Evolutionary conservation across 2,797 vertebrate species (phyloP).

Genomic region (Notolabrus celidotus): DNA sequence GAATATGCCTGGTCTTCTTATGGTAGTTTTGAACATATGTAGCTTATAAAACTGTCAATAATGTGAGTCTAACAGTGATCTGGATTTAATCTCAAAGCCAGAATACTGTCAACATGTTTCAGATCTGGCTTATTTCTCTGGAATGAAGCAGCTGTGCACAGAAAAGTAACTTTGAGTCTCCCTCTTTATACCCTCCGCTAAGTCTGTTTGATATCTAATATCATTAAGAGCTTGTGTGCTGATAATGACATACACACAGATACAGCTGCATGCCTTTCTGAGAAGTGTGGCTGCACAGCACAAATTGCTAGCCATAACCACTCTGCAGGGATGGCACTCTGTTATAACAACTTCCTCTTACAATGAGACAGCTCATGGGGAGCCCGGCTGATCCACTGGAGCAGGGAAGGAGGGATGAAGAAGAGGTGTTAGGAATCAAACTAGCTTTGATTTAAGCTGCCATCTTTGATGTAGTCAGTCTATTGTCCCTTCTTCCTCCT

Average conservation of each 20-base stretch:
- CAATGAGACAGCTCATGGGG: constrained; percentile 48
- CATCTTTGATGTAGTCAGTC: too few species aligned
- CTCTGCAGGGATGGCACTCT: constrained; percentile 14
- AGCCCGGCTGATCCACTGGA: constrained; percentile 9
- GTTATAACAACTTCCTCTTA: constrained; percentile 41
- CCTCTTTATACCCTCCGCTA: too few species aligned
- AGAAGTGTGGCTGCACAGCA: constrained; percentile 21
- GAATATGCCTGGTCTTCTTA: background rate
- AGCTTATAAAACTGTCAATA: too few species aligned
- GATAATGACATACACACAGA: too few species aligned
- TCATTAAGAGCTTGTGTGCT: constrained; percentile 25
- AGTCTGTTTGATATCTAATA: constrained; percentile 31
- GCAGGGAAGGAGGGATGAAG: background rate
- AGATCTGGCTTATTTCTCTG: too few species aligned
- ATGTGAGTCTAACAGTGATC: too few species aligned
- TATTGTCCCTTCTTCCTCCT: background rate
- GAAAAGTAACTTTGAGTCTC: constrained; percentile 14
- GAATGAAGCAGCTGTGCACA: too few species aligned
- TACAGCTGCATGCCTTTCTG: constrained; percentile 24
- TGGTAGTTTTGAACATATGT: too few species aligned
- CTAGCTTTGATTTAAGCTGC: constrained; percentile 3
- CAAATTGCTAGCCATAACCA: too few species aligned
- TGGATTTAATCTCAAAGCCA: too few species aligned
- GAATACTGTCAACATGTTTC: too few species aligned
- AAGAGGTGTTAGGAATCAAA: constrained; percentile 4